A percentile compares a stretch with the other conserved stretches of the same genome.
phyloP scores from a whole-genome alignment of 2,888 invertebrate genomes.

The Microdon myrmicae region DNA sequence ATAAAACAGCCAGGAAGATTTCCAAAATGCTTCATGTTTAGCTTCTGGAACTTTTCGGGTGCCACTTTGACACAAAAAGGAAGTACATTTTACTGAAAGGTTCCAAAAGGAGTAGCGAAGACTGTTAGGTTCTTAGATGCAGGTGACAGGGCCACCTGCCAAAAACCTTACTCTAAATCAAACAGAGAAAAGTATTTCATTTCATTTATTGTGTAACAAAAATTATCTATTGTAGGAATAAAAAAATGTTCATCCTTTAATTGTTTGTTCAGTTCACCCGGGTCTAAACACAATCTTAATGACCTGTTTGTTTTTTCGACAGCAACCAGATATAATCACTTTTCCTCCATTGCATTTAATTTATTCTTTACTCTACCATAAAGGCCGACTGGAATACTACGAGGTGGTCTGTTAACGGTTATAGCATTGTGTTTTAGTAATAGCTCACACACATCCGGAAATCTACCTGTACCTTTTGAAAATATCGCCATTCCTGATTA shows the following conservation, averaged over 20 bases:
- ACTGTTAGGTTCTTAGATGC: slow-evolving; percentile 57
- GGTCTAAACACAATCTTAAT: slow-evolving; percentile 56
- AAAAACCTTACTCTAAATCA: slow-evolving; percentile 53
- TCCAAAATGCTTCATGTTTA: slow-evolving; percentile 17
- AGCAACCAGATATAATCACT: slow-evolving; percentile 8
- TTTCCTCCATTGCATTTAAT: slow-evolving; percentile 1
- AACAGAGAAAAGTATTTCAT: slow-evolving; percentile 53
- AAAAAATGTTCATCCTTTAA: slow-evolving; percentile 47
- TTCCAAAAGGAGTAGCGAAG: slow-evolving; percentile 40
- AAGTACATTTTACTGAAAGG: slow-evolving; percentile 8
- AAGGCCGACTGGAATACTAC: background rate
- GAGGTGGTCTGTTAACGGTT: slow-evolving; percentile 6
- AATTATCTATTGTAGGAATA: slow-evolving; percentile 53
- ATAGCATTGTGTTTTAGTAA: slow-evolving; percentile 2
- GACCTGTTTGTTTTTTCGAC: slow-evolving; percentile 43
- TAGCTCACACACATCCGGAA: slow-evolving; percentile 8
- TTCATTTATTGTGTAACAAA: slow-evolving; percentile 40
- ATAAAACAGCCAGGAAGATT: slow-evolving; percentile 1
- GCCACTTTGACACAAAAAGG: slow-evolving; percentile 19
- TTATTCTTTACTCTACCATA: slow-evolving; percentile 1
- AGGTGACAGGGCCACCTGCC: slow-evolving; percentile 45
- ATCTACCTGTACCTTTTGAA: slow-evolving; percentile 2
- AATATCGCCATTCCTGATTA: slow-evolving; percentile 2
- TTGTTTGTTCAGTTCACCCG: slow-evolving; percentile 52
- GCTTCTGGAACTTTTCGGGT: slow-evolving; percentile 15